Percentiles rank a stretch among this genome's conserved stretches.
Evolutionary conservation across 2,888 invertebrate species (phyloP).

Genomic region (Cantharis flavilabris): DNA sequence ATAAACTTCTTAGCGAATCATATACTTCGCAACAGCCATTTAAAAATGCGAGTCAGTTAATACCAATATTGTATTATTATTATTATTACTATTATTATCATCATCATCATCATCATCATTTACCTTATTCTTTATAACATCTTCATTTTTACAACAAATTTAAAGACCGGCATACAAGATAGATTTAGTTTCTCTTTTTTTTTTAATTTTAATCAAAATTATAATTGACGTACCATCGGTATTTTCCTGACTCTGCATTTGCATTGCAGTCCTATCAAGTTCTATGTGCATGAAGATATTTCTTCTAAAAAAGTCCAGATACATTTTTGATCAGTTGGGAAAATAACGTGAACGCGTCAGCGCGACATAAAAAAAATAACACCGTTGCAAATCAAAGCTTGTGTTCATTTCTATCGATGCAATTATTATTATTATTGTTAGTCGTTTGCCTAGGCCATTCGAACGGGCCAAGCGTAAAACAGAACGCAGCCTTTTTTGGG

Average conservation of each 20-base stretch:
- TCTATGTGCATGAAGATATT: slow-evolving; percentile 54
- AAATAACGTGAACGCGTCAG: slow-evolving; percentile 9
- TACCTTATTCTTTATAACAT: slow-evolving; percentile 6
- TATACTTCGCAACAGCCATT: slow-evolving; percentile 56
- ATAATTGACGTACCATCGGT: slow-evolving; percentile 49
- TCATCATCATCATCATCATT: neutral
- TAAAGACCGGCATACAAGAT: slow-evolving; percentile 28
- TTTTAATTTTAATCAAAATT: slow-evolving; percentile 30
- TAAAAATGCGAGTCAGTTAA: slow-evolving; percentile 50
- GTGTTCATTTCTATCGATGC: neutral
- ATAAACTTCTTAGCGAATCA: slow-evolving; percentile 42
- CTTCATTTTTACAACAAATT: slow-evolving; percentile 15
- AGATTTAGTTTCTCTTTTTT: slow-evolving; percentile 21
- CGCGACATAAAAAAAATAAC: neutral
- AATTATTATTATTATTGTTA: neutral
- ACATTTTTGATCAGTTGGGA: slow-evolving; percentile 33
- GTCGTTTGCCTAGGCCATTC: neutral
- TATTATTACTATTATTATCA: slow-evolving; percentile 15
- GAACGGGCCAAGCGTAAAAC: neutral
- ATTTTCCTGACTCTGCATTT: slow-evolving; percentile 50
- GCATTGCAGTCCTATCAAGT: slow-evolving; percentile 54
- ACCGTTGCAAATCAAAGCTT: neutral
- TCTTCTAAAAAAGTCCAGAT: slow-evolving; percentile 47
- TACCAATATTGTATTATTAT: slow-evolving; percentile 40
- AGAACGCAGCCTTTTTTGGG: neutral